phyloP scores from a whole-genome alignment of 1,140 invertebrate species.

The Ceratina australensis region DNA sequence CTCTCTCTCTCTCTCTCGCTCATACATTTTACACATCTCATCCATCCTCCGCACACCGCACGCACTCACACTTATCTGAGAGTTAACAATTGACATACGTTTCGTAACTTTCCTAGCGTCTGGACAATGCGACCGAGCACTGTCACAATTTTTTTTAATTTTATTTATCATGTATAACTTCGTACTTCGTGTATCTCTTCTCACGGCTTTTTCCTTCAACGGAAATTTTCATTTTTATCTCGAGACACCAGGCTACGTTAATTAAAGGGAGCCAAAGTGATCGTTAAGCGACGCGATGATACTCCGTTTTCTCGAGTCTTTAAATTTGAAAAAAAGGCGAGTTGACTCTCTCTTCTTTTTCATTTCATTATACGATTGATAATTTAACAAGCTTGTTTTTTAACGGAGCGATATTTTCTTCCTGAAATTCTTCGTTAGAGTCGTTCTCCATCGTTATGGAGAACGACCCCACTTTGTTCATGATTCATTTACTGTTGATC shows the following conservation, averaged over 20 bases:
- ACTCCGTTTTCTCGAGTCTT: conserved; percentile 9
- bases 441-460: no score
- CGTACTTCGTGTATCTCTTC: conserved; percentile 37
- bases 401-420: not conserved
- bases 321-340: not conserved
- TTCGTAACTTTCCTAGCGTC: conserved; percentile 75
- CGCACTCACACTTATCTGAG: conserved; percentile 69
- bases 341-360: not conserved
- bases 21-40: conserved; percentile 19
- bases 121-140: conserved; percentile 58
- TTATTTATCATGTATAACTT: not conserved
- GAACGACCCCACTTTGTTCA: not conserved
- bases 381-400: no score
- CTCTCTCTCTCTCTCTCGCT: conserved; percentile 16
- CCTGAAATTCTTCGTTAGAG: no score
- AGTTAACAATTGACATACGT: conserved; percentile 76
- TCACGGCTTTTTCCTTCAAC: not conserved
- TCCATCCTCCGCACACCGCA: conserved; percentile 49
- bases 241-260: not conserved
- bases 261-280: conserved; percentile 12
- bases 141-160: conserved; percentile 44
- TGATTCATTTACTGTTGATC: not conserved
- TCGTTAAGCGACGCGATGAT: conserved; percentile 7
- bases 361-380: not conserved
- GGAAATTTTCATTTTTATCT: not conserved